Evolutionary conservation across 2,797 vertebrate species (phyloP), one percentile per base, ranked within the genome.

Genomic region (Pipistrellus nathusii): DNA sequence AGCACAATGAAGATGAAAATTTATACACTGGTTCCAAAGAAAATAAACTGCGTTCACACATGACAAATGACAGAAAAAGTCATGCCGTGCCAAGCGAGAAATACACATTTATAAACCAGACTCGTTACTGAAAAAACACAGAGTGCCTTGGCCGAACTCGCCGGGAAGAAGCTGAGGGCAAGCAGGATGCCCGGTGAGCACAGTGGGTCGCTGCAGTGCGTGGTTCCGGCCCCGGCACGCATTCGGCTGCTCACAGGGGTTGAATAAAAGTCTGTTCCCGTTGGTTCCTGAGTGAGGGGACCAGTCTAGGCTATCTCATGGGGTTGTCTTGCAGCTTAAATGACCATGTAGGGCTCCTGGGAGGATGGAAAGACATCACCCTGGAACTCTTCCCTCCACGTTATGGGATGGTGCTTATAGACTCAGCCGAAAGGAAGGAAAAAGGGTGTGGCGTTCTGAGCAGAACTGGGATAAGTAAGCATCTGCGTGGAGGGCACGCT

Each of bases 401-500:
- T 41, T 30, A 25, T 14, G 5, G 27, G 46, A 46, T 8, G n/a
- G 25, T 48, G 7, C 1, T 86, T 87, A 44, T 23, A 25, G 44
- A 85, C 90, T 66, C 46, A 71, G 35, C 55, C 9, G 46, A 64
- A 35, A 88, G 62, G 20, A 38, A 38, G 38, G 4, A 59, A 35
- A 35, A n/a, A 69, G 6, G 13, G 0, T 69, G 4, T 32, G 8
- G 27, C 3, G 20, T 57, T 17, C 32, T 46, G 20, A 77, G 12
- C 7, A 38, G 30, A 57, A 46, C 53, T 41, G 10, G 73, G 78
- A n/a, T 38, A 73, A 85, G 51, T 41, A 38, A 83, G 4, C 38
- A 41, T 6, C 38, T 41, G 2, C 0, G 0, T 0, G 2, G n/a
- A 3, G 30, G 1, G 3, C 15, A 0, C 17, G 14, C 15, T 17